phyloP scores from a whole-genome alignment of 2,888 invertebrate species.

The Sialis lutaria region DNA sequence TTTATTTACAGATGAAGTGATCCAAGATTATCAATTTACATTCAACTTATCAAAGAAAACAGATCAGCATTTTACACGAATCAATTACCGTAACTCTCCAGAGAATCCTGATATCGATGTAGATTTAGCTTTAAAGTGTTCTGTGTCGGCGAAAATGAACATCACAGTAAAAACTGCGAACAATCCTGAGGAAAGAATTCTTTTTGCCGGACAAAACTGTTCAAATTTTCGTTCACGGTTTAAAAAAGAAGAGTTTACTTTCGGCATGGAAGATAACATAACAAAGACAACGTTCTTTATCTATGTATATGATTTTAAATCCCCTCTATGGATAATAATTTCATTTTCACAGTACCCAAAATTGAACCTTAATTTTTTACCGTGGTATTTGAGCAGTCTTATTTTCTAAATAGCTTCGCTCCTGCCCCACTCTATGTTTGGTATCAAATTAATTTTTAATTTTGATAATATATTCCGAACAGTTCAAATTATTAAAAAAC shows the following conservation, averaged over 20 bases:
- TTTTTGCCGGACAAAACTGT: slow-evolving; percentile 65
- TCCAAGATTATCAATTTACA: slow-evolving; percentile 97
- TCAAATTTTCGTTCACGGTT: slow-evolving; percentile 55
- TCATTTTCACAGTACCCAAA: slow-evolving; percentile 97
- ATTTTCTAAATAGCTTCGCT: too few species aligned
- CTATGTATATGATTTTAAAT: slow-evolving; percentile 91
- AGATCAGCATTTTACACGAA: slow-evolving; percentile 84
- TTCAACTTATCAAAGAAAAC: slow-evolving; percentile 96
- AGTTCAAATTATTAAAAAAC: too few species aligned
- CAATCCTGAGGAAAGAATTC: slow-evolving; percentile 51
- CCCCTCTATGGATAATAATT: slow-evolving; percentile 92
- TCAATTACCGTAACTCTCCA: slow-evolving; percentile 92
- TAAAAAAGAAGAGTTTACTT: slow-evolving; percentile 80
- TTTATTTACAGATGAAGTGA: slow-evolving; percentile 62
- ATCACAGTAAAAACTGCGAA: slow-evolving; percentile 62
- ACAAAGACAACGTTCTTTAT: slow-evolving; percentile 91
- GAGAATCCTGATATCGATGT: slow-evolving; percentile 84
- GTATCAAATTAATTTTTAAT: too few species aligned
- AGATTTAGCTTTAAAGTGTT: slow-evolving; percentile 77
- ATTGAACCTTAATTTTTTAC: too few species aligned
- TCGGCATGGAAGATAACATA: slow-evolving; percentile 83
- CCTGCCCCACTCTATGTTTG: too few species aligned
- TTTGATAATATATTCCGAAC: too few species aligned
- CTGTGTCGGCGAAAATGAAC: slow-evolving; percentile 77
- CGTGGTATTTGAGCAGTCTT: too few species aligned